These are phyloP conservation scores for Vulpes vulpes DNA, from an alignment of 2,113 vertebrate species.

Conservation along the genomic window DNA sequence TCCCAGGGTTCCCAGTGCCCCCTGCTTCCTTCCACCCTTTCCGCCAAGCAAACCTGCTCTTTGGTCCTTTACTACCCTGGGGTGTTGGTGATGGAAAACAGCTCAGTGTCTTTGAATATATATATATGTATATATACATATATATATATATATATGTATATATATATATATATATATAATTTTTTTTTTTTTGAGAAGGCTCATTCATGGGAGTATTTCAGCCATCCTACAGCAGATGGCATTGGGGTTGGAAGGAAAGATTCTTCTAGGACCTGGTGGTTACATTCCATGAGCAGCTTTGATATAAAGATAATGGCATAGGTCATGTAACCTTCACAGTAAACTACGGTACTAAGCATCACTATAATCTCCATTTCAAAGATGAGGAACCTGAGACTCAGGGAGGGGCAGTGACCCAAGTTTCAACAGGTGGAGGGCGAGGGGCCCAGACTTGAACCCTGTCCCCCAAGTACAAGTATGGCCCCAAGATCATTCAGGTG, in stretches of 20 bases:
- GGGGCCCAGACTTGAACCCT: too few relatives aligned
- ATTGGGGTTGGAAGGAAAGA: neutral
- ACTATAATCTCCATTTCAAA: neutral
- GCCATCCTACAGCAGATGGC: neutral
- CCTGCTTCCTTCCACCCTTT: neutral
- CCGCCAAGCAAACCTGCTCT: neutral
- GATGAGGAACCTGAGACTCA: neutral
- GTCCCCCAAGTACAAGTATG: neutral
- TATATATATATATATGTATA: too few relatives aligned
- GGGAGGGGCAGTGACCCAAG: neutral
- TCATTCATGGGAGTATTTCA: neutral
- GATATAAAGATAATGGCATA: neutral
- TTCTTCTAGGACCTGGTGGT: neutral
- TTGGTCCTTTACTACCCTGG: neutral
- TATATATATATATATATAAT: too few relatives aligned
- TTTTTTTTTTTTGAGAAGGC: neutral
- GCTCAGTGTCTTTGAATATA: neutral
- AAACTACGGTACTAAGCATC: neutral
- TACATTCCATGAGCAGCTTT: neutral
- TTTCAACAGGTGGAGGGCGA: neutral
- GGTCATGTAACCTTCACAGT: too few relatives aligned
- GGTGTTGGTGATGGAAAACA: neutral
- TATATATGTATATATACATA: too few relatives aligned
- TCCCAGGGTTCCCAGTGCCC: fast-evolving
- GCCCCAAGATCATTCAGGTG: neutral